A percentile compares a stretch with the other conserved stretches of the same genome.
These are phyloP conservation scores for Maccullochella peelii DNA, from an alignment of 2,113 vertebrate species.

Conservation along the genomic window DNA sequence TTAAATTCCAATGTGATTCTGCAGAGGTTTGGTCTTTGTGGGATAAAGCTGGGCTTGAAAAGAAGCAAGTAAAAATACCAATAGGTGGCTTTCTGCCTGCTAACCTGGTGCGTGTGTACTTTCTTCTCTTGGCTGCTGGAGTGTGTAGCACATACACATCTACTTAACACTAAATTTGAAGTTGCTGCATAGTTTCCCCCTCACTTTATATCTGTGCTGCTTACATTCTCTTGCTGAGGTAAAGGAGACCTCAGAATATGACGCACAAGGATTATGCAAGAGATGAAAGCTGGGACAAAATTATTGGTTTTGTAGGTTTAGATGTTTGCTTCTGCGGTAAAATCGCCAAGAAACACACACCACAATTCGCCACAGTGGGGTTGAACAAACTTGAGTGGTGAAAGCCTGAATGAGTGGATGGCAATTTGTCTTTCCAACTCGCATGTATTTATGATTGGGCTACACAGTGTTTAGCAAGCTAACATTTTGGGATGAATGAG, in stretches of 20 bases:
- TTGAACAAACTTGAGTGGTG: not conserved
- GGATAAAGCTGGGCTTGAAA: conserved; percentile 20
- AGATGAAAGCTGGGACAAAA: not conserved
- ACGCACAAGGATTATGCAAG: not conserved
- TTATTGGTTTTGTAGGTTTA: not conserved
- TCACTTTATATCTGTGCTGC: not conserved
- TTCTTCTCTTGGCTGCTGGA: not conserved
- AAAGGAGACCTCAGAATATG: conserved; percentile 7
- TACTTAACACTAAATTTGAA: not conserved
- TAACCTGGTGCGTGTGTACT: conserved; percentile 10
- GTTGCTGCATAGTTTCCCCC: not conserved
- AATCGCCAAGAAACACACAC: conserved; percentile 1
- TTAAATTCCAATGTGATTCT: conserved; percentile 38
- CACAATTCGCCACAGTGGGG: not conserved
- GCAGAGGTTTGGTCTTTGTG: conserved; percentile 29
- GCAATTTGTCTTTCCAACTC: not conserved
- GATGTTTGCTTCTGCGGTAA: not conserved
- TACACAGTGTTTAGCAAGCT: not conserved
- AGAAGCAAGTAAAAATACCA: conserved; percentile 19
- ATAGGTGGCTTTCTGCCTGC: not conserved
- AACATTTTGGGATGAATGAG: not conserved
- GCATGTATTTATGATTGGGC: not conserved
- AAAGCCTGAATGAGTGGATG: conserved; percentile 16
- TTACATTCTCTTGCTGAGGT: not conserved
- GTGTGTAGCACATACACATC: not conserved